Conservation (phyloP, 1,140 invertebrate species). For the Aricia agestis region DNA sequence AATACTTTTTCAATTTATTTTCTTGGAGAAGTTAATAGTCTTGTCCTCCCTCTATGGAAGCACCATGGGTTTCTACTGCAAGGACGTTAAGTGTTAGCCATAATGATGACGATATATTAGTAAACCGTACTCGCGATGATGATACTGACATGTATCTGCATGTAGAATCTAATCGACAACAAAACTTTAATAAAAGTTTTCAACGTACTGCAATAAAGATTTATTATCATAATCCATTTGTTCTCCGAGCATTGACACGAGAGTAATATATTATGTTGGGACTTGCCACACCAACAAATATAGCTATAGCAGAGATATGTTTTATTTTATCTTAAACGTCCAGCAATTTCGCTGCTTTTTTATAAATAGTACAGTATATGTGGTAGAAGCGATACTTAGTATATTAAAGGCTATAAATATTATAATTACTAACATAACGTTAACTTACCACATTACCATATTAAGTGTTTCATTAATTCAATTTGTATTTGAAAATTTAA, state of each 20-base stretch:
- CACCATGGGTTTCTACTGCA: too few relatives aligned
- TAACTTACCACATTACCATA: too few relatives aligned
- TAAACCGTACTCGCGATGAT: neutral
- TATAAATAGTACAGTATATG: too few relatives aligned
- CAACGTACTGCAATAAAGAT: slow-evolving; percentile 6
- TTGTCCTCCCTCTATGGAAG: too few relatives aligned
- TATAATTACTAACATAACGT: too few relatives aligned
- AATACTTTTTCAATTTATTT: too few relatives aligned
- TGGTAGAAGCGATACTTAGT: too few relatives aligned
- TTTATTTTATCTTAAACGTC: neutral
- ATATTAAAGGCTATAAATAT: too few relatives aligned
- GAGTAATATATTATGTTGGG: slow-evolving; percentile 1
- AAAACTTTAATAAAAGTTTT: neutral
- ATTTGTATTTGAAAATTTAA: too few relatives aligned
- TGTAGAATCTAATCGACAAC: slow-evolving; percentile 1
- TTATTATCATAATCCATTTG: slow-evolving; percentile 10
- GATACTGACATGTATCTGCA: neutral
- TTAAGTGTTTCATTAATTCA: too few relatives aligned
- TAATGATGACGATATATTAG: neutral
- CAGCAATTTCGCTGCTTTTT: too few relatives aligned
- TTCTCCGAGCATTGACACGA: slow-evolving; percentile 4
- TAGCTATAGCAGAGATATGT: neutral
- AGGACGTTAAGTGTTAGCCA: neutral
- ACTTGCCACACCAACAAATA: neutral
- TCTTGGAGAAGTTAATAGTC: too few relatives aligned